Conservation (phyloP, 2,113 vertebrate genomes). For the Pomatostomus ruficeps region DNA sequence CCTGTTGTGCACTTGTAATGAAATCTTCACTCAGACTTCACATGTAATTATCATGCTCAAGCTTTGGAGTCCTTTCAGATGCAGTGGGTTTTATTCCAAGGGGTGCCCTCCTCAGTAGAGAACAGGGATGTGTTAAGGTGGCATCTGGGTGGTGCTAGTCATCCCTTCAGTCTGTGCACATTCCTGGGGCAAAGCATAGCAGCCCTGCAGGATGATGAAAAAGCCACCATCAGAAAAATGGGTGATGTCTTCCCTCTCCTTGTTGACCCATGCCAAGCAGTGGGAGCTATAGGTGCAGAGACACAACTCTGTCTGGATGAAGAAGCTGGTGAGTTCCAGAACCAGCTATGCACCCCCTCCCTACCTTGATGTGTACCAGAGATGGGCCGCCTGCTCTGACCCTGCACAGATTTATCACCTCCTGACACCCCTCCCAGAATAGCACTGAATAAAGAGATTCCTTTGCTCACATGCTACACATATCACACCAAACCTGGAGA, state of each 20-base stretch:
- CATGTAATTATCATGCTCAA: neutral
- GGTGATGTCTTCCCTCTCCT: neutral
- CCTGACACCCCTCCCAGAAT: neutral
- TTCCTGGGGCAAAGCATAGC: neutral
- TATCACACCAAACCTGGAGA: conserved; percentile 31
- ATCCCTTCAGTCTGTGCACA: neutral
- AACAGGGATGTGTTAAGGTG: neutral
- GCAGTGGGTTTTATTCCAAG: neutral
- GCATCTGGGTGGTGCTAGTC: accelerated
- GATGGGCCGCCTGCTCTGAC: neutral
- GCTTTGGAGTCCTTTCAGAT: neutral
- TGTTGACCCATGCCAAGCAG: neutral
- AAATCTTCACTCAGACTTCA: neutral
- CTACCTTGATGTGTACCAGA: neutral
- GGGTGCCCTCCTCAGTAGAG: neutral
- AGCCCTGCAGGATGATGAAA: neutral
- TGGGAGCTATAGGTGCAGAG: neutral
- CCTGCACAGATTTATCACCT: neutral
- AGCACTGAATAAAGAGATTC: neutral
- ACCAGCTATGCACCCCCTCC: neutral
- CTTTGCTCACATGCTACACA: neutral
- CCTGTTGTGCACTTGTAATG: accelerated
- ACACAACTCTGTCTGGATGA: neutral
- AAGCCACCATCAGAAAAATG: neutral
- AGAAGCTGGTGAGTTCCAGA: neutral